phyloP scores from a whole-genome alignment of 37 sponge, comb jelly and placozoan genomes.

The Hormiphora californensis region DNA sequence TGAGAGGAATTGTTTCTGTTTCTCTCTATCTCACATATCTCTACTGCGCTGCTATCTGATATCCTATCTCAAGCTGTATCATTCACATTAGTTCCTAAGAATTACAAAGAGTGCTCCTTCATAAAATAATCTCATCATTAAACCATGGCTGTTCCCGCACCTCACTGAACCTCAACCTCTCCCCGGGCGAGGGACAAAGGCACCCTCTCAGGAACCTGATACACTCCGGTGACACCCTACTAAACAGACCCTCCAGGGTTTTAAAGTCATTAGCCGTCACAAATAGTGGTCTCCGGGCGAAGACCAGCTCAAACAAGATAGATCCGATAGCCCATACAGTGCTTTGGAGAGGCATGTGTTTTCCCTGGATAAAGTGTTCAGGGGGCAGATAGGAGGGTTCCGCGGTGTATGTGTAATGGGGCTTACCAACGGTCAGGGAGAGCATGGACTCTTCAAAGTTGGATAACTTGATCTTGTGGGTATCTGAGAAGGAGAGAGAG shows the following conservation, averaged over 20 bases:
- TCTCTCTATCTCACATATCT: too few species aligned
- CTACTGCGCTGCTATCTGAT: too few species aligned
- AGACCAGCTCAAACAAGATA: slow-evolving; percentile 6
- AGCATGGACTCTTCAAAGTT: slow-evolving; percentile 2
- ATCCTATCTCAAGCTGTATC: too few species aligned
- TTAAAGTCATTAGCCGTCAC: not conserved
- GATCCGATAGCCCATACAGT: not conserved
- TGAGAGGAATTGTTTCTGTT: too few species aligned
- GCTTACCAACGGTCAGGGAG: not conserved
- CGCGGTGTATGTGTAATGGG: not conserved
- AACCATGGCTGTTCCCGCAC: not conserved
- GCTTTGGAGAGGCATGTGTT: not conserved
- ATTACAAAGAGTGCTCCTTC: too few species aligned
- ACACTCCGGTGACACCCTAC: not conserved
- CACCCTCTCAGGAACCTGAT: slow-evolving; percentile 8
- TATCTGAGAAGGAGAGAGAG: not conserved
- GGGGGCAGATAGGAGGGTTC: slow-evolving; percentile 5
- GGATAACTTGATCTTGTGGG: not conserved
- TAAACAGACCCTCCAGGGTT: not conserved
- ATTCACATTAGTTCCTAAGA: too few species aligned
- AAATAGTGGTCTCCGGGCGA: not conserved
- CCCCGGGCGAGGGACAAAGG: not conserved
- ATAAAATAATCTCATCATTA: not conserved
- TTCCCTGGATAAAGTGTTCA: not conserved
- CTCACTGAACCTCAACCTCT: not conserved